Base-by-base conservation (phyloP, 1,140 invertebrate genomes). In the Metopolophium dirhodum region DNA sequence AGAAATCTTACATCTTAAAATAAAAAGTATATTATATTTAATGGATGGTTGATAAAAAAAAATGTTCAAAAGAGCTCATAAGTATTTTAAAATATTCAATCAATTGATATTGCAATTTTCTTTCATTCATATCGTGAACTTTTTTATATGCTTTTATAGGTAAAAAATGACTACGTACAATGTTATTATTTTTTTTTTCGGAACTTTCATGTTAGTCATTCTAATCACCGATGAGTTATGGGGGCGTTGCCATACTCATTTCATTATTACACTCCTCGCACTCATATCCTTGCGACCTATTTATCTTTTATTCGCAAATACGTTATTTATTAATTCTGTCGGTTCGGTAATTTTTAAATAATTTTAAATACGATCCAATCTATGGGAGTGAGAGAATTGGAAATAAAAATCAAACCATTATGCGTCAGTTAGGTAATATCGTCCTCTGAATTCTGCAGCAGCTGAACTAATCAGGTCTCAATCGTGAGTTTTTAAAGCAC, bases 361-460 rank as follows among this genome's bases (percentile, higher is more conserved):
- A 77, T 77, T 77, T 77, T 77, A 77, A 68, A 77, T n/a, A 35
- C 30, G n/a, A 35, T n/a, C 30, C 61, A 35, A 77, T n/a, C 14
- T n/a, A 77, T n/a, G 14, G 30, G 61, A 77, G 26, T n/a, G 26
- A 68, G 61, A 77, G 61, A 77, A n/a, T 77, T 30, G n/a, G n/a
- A 77, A 77, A 77, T 77, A 77, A 77, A 61, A 77, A 35, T 77
- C 61, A n/a, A n/a, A 77, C 61, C 61, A 77, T 77, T n/a, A 77
- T n/a, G 61, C n/a, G 11, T 7, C 61, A 77, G 61, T n/a, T 77
- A 77, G 61, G 61, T 77, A 77, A 77, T n/a, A 77, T 77, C n/a
- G 61, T 77, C 61, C 61, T 68, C 30, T 68, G 61, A 0, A n/a
- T 30, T 77, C 61, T 77, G 61, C 61, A 68, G 11, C 6, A 18